Conservation (phyloP, 1,140 invertebrate species). For the Aleiodes sp. region DNA sequence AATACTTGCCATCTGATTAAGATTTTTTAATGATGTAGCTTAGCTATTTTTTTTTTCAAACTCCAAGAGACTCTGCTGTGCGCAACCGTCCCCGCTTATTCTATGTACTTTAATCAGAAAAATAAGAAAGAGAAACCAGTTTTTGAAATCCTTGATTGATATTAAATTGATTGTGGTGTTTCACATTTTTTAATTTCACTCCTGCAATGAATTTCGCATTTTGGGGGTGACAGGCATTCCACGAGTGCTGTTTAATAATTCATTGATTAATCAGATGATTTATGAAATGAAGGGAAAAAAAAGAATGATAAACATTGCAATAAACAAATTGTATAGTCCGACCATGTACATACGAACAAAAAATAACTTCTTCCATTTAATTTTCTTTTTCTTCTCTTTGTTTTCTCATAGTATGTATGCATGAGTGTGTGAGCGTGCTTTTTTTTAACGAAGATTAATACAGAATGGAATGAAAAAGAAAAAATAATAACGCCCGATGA, state of each 20-base stretch:
- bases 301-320: constrained; percentile 1
- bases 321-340: constrained; percentile 28
- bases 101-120: not conserved
- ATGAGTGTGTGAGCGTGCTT: constrained; percentile 21
- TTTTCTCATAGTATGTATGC: constrained; percentile 6
- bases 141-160: not conserved
- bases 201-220: not conserved
- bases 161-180: not conserved
- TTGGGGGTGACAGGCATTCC: constrained; percentile 46
- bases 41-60: not conserved
- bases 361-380: constrained; percentile 25
- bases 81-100: not conserved
- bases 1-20: constrained; percentile 43
- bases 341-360: constrained; percentile 35
- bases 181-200: not conserved
- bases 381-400: constrained; percentile 14
- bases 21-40: constrained; percentile 4
- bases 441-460: too few species aligned
- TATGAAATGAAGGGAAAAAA: not conserved
- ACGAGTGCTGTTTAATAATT: constrained; percentile 49
- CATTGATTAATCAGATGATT: constrained; percentile 14
- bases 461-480: not conserved
- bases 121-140: too few species aligned
- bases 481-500: constrained; percentile 20
- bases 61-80: not conserved